Evolutionary conservation across 2,113 vertebrate genomes (phyloP).

Genomic region (Leptobrachium ailaonicum): DNA sequence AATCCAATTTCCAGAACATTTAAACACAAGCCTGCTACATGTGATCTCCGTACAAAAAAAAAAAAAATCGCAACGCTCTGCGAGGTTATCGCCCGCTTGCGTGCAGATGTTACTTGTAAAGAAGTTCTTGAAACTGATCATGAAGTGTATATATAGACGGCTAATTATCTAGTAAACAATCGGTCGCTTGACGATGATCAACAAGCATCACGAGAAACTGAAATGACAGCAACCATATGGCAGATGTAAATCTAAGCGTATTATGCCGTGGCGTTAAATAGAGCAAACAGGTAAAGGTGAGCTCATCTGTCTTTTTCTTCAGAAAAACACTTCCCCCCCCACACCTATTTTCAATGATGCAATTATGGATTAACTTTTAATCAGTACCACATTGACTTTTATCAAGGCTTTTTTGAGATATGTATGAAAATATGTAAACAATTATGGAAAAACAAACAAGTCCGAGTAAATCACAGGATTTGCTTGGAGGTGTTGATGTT

Average conservation of each 20-base stretch:
- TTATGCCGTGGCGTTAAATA: not conserved
- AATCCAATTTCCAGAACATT: slow-evolving; percentile 39
- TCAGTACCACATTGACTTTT: no score
- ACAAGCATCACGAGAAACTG: not conserved
- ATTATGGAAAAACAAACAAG: no score
- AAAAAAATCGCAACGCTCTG: not conserved
- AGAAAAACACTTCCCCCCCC: no score
- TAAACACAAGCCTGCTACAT: slow-evolving; percentile 26
- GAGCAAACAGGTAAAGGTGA: no score
- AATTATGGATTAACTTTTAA: no score
- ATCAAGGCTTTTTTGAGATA: no score
- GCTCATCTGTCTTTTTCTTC: no score
- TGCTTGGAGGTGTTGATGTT: no score
- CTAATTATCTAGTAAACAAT: slow-evolving; percentile 11
- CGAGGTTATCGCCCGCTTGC: not conserved
- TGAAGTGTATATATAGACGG: not conserved
- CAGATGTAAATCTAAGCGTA: slow-evolving; percentile 19
- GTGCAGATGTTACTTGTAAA: slow-evolving; percentile 3
- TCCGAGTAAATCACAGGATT: no score
- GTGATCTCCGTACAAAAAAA: slow-evolving; percentile 3
- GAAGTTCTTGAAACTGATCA: not conserved
- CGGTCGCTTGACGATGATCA: not conserved
- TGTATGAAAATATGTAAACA: no score
- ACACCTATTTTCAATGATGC: no score
- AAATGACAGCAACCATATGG: slow-evolving; percentile 10